phyloP scores from a whole-genome alignment of 2,888 invertebrate species.

The Pantelozetes paolii region DNA sequence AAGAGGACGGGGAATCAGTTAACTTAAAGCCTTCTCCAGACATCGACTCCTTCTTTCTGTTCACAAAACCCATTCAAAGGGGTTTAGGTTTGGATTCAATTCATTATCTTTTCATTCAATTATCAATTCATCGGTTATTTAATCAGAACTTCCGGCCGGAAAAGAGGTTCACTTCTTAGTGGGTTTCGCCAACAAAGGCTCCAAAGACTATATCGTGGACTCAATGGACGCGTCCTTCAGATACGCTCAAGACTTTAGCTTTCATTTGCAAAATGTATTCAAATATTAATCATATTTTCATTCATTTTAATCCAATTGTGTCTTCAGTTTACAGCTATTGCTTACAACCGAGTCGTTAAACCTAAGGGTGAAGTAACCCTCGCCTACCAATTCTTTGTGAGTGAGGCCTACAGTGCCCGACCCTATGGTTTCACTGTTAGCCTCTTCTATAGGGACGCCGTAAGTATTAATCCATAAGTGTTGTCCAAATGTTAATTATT shows the following conservation, averaged over 20 bases:
- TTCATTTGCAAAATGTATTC: constrained; percentile 84
- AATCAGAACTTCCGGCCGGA: constrained; percentile 76
- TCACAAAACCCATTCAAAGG: constrained; percentile 58
- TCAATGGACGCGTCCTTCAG: constrained; percentile 95
- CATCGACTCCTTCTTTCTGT: constrained; percentile 84
- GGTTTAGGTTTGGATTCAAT: constrained; percentile 60
- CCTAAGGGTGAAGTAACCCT: constrained; percentile 90
- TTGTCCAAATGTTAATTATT: neutral
- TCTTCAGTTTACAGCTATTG: constrained; percentile 73
- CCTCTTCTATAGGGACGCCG: constrained; percentile 78
- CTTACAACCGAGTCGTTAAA: constrained; percentile 79
- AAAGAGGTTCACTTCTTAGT: constrained; percentile 88
- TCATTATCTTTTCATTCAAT: neutral
- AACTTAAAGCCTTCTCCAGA: constrained; percentile 70
- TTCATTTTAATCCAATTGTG: neutral
- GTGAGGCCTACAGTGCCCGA: constrained; percentile 92
- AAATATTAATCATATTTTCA: neutral
- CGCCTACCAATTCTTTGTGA: constrained; percentile 88
- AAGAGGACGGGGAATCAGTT: constrained; percentile 52
- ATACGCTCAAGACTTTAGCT: constrained; percentile 97
- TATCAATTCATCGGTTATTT: neutral
- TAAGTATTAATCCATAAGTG: constrained; percentile 52
- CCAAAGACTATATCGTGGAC: constrained; percentile 83
- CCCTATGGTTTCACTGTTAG: constrained; percentile 93
- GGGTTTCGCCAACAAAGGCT: constrained; percentile 91